These are phyloP conservation scores for Tineola bisselliella DNA, from an alignment of 2,888 invertebrate genomes.

Conservation along the genomic window DNA sequence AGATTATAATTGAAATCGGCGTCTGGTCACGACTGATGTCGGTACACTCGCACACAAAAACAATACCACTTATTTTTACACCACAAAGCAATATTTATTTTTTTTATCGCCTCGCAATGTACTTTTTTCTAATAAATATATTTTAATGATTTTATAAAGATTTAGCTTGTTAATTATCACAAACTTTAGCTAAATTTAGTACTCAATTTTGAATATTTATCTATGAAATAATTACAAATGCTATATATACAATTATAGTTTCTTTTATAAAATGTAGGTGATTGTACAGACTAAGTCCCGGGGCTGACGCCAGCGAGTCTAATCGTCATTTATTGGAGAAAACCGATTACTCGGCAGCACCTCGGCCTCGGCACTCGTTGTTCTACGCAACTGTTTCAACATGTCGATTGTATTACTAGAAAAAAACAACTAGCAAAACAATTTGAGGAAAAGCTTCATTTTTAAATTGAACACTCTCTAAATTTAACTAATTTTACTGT, in stretches of 20 bases:
- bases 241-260: no score
- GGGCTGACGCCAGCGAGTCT: conserved; percentile 67
- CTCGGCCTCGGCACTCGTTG: conserved; percentile 27
- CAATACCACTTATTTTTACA: background rate
- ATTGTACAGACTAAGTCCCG: conserved; percentile 15
- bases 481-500: no score
- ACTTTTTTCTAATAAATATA: no score
- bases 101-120: no score
- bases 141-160: no score
- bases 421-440: background rate
- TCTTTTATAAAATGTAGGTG: background rate
- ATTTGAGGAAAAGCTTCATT: background rate
- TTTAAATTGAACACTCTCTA: background rate
- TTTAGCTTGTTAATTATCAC: no score
- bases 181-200: no score
- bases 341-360: conserved; percentile 55
- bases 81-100: no score
- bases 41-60: conserved; percentile 28
- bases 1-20: conserved; percentile 64
- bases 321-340: conserved; percentile 68
- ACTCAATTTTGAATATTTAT: no score
- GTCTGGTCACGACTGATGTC: conserved; percentile 58
- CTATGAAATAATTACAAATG: no score
- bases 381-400: conserved; percentile 46
- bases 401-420: conserved; percentile 20